These are phyloP conservation scores for Callyntrura sp. DNA, from an alignment of 2,888 invertebrate genomes.

Conservation along the genomic window DNA sequence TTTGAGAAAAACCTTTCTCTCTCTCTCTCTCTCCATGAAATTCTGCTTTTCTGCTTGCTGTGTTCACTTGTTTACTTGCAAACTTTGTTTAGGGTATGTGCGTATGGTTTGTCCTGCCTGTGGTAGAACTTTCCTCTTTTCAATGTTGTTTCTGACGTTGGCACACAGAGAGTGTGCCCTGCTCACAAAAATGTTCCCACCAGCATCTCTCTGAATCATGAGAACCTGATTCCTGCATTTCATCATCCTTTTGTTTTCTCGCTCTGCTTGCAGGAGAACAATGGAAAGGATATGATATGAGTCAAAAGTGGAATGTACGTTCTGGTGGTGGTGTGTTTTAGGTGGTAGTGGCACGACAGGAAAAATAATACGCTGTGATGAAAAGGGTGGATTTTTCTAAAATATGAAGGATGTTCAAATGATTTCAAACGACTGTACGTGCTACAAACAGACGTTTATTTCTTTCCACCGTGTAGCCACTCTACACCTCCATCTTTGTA, in stretches of 20 bases:
- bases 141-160: conserved; percentile 36
- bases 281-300: conserved; percentile 47
- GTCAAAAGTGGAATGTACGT: conserved; percentile 24
- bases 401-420: conserved; percentile 40
- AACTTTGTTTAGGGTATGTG: background rate
- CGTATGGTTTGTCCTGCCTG: background rate
- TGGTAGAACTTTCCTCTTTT: conserved; percentile 20
- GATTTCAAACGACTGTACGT: conserved; percentile 58
- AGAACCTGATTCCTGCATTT: conserved; percentile 69
- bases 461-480: background rate
- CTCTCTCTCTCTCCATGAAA: conserved; percentile 38
- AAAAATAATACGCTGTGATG: background rate
- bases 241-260: conserved; percentile 73
- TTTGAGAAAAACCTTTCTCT: conserved; percentile 60
- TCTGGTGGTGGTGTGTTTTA: conserved; percentile 23
- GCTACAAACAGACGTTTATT: conserved; percentile 2
- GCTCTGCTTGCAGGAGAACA: background rate
- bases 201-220: conserved; percentile 49
- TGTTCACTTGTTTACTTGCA: conserved; percentile 28
- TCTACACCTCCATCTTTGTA: background rate
- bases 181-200: conserved; percentile 57
- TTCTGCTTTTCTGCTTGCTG: conserved; percentile 16
- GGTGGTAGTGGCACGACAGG: conserved; percentile 40
- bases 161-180: conserved; percentile 15
- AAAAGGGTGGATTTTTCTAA: conserved; percentile 24